phyloP scores from a whole-genome alignment of 2,888 invertebrate genomes.

The Euplexia lucipara region DNA sequence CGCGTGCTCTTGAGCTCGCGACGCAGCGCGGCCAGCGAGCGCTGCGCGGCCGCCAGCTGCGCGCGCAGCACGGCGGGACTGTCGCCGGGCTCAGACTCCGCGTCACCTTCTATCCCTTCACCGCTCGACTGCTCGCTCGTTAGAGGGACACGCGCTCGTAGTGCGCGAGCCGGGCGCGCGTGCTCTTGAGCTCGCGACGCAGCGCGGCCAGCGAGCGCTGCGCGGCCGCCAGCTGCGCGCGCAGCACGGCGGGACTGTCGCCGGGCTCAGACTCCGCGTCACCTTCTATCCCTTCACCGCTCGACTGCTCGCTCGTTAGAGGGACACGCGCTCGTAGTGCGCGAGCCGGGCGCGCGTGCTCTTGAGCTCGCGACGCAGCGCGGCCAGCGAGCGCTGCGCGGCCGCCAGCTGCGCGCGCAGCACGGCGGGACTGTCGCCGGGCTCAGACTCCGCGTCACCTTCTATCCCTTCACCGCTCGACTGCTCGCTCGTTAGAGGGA shows the following conservation, averaged over 20 bases:
- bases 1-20: constrained; percentile 44
- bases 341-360: constrained; percentile 88
- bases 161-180: constrained; percentile 92
- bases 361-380: constrained; percentile 90
- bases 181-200: constrained; percentile 73
- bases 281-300: not conserved
- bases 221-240: constrained; percentile 59
- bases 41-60: constrained; percentile 53
- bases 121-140: not conserved
- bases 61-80: constrained; percentile 61
- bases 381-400: constrained; percentile 8
- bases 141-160: too few relatives aligned
- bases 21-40: constrained; percentile 90
- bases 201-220: constrained; percentile 86
- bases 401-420: constrained; percentile 61
- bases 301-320: not conserved
- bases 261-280: constrained; percentile 11
- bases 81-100: constrained; percentile 41
- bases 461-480: not conserved
- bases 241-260: constrained; percentile 62
- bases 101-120: constrained; percentile 2
- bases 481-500: not conserved
- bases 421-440: constrained; percentile 59
- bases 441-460: constrained; percentile 12
- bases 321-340: constrained; percentile 95